phyloP scores from a whole-genome alignment of 2,888 invertebrate species.

The Pasiphila rectangulata region DNA sequence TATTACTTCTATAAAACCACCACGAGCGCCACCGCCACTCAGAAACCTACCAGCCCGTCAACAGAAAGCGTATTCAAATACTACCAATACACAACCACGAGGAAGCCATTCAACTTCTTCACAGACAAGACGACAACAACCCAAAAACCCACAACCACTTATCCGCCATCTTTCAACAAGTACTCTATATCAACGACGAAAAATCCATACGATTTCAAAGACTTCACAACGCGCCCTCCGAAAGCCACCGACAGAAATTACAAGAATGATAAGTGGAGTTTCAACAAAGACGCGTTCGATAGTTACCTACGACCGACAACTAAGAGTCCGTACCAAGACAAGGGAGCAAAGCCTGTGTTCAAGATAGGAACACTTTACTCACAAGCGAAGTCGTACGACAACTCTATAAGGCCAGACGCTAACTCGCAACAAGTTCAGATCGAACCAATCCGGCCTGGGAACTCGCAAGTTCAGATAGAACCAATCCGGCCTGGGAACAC shows the following conservation, averaged over 20 bases:
- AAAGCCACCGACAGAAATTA: slow-evolving; percentile 26
- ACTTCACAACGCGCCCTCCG: slow-evolving; percentile 63
- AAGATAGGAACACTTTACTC: slow-evolving; percentile 74
- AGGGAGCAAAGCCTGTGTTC: slow-evolving; percentile 62
- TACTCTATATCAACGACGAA: slow-evolving; percentile 75
- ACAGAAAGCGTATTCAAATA: slow-evolving; percentile 50
- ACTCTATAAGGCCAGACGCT: slow-evolving; percentile 73
- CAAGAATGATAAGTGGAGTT: slow-evolving; percentile 58
- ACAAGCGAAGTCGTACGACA: slow-evolving; percentile 68
- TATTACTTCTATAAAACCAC: slow-evolving; percentile 48
- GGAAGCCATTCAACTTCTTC: slow-evolving; percentile 43
- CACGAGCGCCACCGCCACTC: slow-evolving; percentile 24
- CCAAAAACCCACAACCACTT: slow-evolving; percentile 37
- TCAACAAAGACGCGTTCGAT: slow-evolving; percentile 63
- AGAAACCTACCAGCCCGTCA: slow-evolving; percentile 34
- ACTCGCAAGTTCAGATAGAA: slow-evolving; percentile 72
- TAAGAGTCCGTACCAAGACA: slow-evolving; percentile 71
- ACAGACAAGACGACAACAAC: slow-evolving; percentile 52
- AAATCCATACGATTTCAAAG: slow-evolving; percentile 80
- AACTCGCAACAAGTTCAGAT: slow-evolving; percentile 75
- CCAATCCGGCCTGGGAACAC: slow-evolving; percentile 70
- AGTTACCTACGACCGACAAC: slow-evolving; percentile 74
- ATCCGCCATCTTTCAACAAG: slow-evolving; percentile 59
- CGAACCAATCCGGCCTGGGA: slow-evolving; percentile 54
- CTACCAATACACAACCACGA: slow-evolving; percentile 48